Evolutionary conservation across 1,140 invertebrate species (phyloP), one percentile per base, ranked within the genome.

Genomic region (Doryteuthis pealeii): DNA sequence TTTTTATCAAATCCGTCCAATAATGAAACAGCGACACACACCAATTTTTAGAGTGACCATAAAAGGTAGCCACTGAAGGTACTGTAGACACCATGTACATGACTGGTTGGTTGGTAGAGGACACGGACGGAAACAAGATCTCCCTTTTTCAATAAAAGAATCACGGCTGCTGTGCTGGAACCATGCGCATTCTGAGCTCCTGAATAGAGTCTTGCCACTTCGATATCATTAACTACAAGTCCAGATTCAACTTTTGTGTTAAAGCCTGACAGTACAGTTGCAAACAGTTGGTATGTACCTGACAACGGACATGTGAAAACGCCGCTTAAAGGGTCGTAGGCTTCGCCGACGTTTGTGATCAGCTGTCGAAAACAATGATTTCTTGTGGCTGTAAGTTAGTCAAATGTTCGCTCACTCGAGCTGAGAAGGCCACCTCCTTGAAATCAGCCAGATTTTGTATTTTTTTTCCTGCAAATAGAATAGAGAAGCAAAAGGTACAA

Each of bases 21-120:
- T 6, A 2, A 35, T 18, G 22, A 35, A 69, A 30, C 30, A 69
- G n/a, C n/a, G n/a, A n/a, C n/a, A n/a, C n/a, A n/a, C n/a, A n/a
- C n/a, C n/a, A 22, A 31, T 35, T 69, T 22, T 18, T 62, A 62
- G 18, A 62, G 18, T 5, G 54, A 18, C 18, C 18, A 49, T 3
- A 80, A 54, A n/a, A 78, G 71, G 65, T 76, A 76, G 12, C 75
- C 77, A 8, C 76, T 77, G 69, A 80, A 80, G 14, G 76, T 79
- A 74, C 77, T 80, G 77, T 80, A 80, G 70, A 77, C 78, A 32
- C 79, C 79, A 69, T 80, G 79, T 8, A 80, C 79, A 72, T 80
- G 79, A 66, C 72, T 80, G 3, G 77, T 75, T 0, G 75, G 75
- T 40, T 80, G 77, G 67, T 77, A 77, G 45, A 80, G 72, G 45